Evolutionary conservation across 35 echinoderm and acorn worm genomes (phyloP).

Genomic region (Stichopus chloronotus): DNA sequence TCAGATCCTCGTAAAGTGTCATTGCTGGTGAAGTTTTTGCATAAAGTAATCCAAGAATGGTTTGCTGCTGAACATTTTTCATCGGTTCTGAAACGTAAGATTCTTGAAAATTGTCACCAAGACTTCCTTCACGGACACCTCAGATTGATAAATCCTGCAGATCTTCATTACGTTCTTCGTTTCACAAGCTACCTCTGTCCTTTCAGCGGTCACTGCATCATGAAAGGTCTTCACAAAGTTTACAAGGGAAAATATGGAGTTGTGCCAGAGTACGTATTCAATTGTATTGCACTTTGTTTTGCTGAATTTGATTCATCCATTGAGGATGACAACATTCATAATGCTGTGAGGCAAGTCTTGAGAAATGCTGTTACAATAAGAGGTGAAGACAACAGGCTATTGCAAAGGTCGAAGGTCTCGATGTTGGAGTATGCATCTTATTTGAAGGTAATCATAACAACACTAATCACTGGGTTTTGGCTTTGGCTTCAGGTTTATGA

Average conservation of each 20-base stretch:
- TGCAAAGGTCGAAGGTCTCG: neutral
- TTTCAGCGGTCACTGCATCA: neutral
- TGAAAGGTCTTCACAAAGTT: neutral
- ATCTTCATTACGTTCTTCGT: neutral
- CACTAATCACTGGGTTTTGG: too few relatives aligned
- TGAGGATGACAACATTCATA: neutral
- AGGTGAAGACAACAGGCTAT: neutral
- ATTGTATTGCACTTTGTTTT: slow-evolving; percentile 20
- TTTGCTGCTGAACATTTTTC: neutral
- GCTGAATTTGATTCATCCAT: neutral
- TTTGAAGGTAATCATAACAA: neutral
- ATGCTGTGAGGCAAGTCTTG: neutral
- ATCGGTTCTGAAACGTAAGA: neutral
- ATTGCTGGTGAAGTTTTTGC: too few relatives aligned
- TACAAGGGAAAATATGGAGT: neutral
- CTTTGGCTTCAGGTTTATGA: too few relatives aligned
- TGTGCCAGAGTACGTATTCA: neutral
- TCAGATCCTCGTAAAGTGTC: too few relatives aligned
- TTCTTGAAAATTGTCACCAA: neutral
- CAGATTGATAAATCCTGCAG: neutral
- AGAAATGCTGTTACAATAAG: neutral
- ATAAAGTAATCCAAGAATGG: too few relatives aligned
- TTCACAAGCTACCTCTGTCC: neutral
- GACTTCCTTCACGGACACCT: neutral
- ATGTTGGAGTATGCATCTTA: neutral